These are phyloP conservation scores for Acropternis orthonyx DNA, from an alignment of 2,797 vertebrate genomes.

Conservation along the genomic window DNA sequence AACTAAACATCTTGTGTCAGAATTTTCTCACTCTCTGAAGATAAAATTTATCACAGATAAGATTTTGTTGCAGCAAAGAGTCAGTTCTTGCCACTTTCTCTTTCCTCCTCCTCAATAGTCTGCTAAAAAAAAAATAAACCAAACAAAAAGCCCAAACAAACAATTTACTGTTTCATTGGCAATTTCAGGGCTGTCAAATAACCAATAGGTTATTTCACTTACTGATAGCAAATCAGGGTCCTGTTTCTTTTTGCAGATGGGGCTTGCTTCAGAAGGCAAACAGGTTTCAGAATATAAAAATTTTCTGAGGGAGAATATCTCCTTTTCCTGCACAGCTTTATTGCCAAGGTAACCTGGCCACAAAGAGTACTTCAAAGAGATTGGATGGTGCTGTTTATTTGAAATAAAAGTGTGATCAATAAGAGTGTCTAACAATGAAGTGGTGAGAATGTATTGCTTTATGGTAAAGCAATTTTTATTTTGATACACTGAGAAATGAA, in stretches of 20 bases:
- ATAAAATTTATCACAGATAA: neutral
- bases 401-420: neutral
- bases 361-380: neutral
- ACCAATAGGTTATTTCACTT: neutral
- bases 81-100: neutral
- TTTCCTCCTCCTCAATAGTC: neutral
- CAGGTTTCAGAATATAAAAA: neutral
- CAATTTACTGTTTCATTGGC: neutral
- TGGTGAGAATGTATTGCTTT: neutral
- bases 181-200: neutral
- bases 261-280: neutral
- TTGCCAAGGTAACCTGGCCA: conserved; percentile 11
- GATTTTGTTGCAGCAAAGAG: neutral
- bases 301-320: neutral
- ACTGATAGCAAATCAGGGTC: neutral
- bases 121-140: neutral
- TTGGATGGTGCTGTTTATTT: neutral
- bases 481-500: neutral
- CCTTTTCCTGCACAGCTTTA: neutral
- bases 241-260: neutral
- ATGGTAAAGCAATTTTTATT: neutral
- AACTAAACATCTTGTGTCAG: neutral
- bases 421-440: neutral
- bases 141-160: neutral
- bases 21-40: neutral